Percentiles rank a stretch among this genome's conserved stretches.
phyloP scores from a whole-genome alignment of 1,140 invertebrate genomes.

The Sesamia nonagrioides region DNA sequence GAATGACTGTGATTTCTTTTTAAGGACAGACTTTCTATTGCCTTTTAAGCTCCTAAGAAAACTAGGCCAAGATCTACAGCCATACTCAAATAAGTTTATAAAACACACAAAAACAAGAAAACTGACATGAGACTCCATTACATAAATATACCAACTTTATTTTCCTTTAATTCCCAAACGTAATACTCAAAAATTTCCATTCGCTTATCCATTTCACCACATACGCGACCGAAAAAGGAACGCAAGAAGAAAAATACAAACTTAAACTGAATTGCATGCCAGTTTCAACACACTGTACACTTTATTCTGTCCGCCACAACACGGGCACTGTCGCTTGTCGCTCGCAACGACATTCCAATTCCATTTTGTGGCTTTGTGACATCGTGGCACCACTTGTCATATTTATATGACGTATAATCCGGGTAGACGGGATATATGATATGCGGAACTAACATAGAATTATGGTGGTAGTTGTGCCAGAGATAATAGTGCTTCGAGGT shows the following conservation, averaged over 20 bases:
- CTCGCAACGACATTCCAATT: constrained; percentile 45
- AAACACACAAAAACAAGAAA: background rate
- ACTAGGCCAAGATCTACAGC: background rate
- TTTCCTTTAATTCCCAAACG: constrained; percentile 18
- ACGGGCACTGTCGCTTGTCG: constrained; percentile 23
- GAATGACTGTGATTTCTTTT: too few relatives aligned
- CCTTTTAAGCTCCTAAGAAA: too few relatives aligned
- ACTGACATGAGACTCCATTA: background rate
- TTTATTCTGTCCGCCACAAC: constrained; percentile 40
- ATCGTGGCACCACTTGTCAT: constrained; percentile 29
- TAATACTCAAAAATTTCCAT: constrained; percentile 31
- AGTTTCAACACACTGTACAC: constrained; percentile 32
- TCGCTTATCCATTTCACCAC: constrained; percentile 16
- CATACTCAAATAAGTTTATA: background rate
- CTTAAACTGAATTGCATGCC: constrained; percentile 45
- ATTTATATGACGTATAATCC: constrained; percentile 43
- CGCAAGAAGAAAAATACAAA: constrained; percentile 12
- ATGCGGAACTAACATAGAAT: constrained; percentile 23
- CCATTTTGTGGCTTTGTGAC: constrained; percentile 47
- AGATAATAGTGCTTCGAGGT: background rate
- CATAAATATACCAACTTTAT: background rate
- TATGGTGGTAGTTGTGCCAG: background rate
- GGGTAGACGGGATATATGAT: constrained; percentile 1
- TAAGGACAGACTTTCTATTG: too few relatives aligned
- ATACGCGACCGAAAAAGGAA: background rate